Evolutionary conservation across 1,140 invertebrate species (phyloP), one percentile per base, ranked within the genome.

Genomic region (Diuraphis noxia): DNA sequence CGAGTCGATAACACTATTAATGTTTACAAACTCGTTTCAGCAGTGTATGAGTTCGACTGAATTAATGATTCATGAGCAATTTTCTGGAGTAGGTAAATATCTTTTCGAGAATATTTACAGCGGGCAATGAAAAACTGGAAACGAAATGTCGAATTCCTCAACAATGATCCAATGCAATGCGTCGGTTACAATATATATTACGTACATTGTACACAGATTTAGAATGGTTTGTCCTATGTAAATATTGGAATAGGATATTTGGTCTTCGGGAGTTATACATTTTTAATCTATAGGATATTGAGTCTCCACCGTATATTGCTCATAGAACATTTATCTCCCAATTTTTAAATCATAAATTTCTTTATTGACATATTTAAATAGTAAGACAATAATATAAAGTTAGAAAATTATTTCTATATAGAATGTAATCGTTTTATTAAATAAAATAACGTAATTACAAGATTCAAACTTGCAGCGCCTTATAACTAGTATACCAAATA

Each of bases 1-100:
- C 17, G 36, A 88, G 86, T 88, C 86, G 86, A 88, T 88, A 88
- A 63, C 86, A 63, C 85, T 52, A 86, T 86, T 86, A 52, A 86
- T 86, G 34, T 84, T 43, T 84, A 84, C 82, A 84, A 84, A 84
- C 41, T 36, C 34, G 34, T 86, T 86, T 36, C 34, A 25, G 30
- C 17, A 6, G 30, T 46, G 8, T 34, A 34, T 17, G 6, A 21
- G n/a, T 25, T 17, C n/a, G 43, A 23, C 19, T 1, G 86, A 56
- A 88, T 56, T 63, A 56, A 88, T 63, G 52, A 88, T 88, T 88
- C 36, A 88, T 25, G 52, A 63, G 25, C 49, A 63, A 88, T 88
- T 87, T 88, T 19, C 52, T 13, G 5, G 25, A 49, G 34, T 43
- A 84, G n/a, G 41, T 43, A 23, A 34, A 46, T 84, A n/a, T n/a